A percentile compares a stretch with the other conserved stretches of the same genome.
Evolutionary conservation across 2,797 vertebrate genomes (phyloP).

Genomic region (Pachyuromys duprasi): DNA sequence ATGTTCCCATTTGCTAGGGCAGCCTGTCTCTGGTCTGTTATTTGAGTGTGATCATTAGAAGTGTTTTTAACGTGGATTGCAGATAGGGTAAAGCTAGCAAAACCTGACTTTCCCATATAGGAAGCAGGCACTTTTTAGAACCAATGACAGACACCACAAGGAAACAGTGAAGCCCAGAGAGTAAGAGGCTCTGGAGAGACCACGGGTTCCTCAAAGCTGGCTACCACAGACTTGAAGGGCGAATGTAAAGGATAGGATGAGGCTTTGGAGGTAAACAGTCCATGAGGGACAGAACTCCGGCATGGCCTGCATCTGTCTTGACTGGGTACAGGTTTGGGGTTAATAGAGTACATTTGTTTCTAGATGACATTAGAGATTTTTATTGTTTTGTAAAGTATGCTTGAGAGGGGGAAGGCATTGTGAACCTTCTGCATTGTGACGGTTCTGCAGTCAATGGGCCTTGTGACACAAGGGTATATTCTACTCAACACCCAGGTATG

Average conservation of each 20-base stretch:
- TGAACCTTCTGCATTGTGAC: background rate
- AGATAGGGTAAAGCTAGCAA: rapidly evolving
- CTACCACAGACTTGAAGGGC: rapidly evolving
- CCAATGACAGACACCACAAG: background rate
- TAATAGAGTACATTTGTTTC: background rate
- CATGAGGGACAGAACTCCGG: rapidly evolving
- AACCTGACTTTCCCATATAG: background rate
- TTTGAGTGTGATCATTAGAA: background rate
- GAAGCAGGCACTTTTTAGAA: background rate
- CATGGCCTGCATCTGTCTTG: rapidly evolving
- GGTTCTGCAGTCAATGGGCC: background rate
- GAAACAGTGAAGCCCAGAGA: background rate
- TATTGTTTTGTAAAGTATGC: background rate
- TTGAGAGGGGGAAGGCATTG: too few species aligned
- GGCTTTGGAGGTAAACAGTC: rapidly evolving
- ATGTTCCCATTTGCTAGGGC: background rate
- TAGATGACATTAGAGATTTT: background rate
- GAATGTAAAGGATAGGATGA: rapidly evolving
- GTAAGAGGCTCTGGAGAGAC: rapidly evolving
- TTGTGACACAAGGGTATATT: rapidly evolving
- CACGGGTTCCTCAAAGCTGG: background rate
- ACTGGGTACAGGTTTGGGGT: rapidly evolving
- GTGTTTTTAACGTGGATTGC: background rate
- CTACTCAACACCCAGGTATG: rapidly evolving
- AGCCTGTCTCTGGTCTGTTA: background rate